Evolutionary conservation across 2,888 invertebrate species (phyloP).

Genomic region (Hypomecis punctinalis): DNA sequence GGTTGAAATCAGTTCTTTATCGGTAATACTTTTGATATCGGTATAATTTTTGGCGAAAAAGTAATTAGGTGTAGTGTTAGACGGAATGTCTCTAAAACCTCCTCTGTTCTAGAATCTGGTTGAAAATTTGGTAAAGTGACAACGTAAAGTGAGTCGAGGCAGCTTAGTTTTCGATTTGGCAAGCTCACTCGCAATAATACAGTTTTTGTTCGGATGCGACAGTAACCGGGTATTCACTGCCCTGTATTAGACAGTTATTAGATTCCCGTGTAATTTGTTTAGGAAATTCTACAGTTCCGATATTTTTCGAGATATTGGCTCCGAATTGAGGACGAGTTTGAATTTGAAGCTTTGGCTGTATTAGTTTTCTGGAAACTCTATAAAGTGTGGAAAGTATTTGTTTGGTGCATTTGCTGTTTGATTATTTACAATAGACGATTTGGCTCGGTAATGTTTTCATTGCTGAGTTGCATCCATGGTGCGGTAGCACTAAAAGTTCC

Average conservation of each 20-base stretch:
- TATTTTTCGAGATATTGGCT: conserved; percentile 15
- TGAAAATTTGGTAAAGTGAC: conserved; percentile 1
- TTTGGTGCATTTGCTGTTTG: too few relatives aligned
- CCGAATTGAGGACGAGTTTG: not conserved
- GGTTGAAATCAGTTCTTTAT: too few relatives aligned
- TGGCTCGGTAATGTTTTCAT: too few relatives aligned
- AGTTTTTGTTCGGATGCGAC: conserved; percentile 44
- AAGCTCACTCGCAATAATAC: conserved; percentile 44
- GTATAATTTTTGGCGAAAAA: too few relatives aligned
- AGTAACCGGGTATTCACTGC: conserved; percentile 38
- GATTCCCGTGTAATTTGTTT: conserved; percentile 43
- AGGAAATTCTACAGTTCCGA: conserved; percentile 22
- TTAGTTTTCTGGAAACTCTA: not conserved
- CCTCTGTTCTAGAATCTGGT: not conserved
- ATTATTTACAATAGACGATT: not conserved
- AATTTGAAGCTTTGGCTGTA: too few relatives aligned
- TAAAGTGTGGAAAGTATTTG: not conserved
- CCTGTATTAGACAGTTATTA: conserved; percentile 46
- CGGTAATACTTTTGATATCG: too few relatives aligned
- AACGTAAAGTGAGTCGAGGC: conserved; percentile 27
- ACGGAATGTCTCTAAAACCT: too few relatives aligned
- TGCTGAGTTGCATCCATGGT: too few relatives aligned
- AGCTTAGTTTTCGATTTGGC: conserved; percentile 56
- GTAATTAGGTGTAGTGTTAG: too few relatives aligned
- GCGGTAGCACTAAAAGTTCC: too few relatives aligned